Evolutionary conservation across 2,113 vertebrate genomes (phyloP), one percentile per base, ranked within the genome.

Genomic region (Tragelaphus strepsiceros): DNA sequence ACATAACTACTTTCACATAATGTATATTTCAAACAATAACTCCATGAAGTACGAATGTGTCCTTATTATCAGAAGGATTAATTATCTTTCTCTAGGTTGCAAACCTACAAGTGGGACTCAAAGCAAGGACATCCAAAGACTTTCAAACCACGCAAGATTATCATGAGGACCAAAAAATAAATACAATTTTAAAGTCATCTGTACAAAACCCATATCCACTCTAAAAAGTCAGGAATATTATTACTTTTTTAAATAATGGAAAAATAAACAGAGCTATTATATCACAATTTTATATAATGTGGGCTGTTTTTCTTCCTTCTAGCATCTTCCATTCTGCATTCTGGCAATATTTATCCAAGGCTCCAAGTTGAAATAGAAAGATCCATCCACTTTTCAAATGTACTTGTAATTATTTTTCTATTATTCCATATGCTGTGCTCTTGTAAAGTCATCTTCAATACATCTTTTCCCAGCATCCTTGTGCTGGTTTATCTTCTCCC

Each of bases 361-460:
- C 62, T 91, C 95, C 86, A 67, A 98, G 97, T 88, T 88, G 74
- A 96, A 93, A 74, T 58, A 94, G 86, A 77, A 82, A 89, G 93
- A 11, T 77, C 71, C 77, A 30, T 49, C 96, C 17, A n/a, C 26
- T 92, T 96, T 92, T 96, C 86, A 71, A 1, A 46, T 21, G 92
- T 43, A 91, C 82, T 78, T 43, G 10, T 81, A 84, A 96, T 91
- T 91, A 92, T 49, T 95, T 93, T 92, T 89, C 62, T 96, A 43
- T 90, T 93, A 74, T 87, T 95, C 95, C 51, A 14, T 19, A 78
- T 9, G 6, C 30, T 32, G 80, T 24, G 35, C 0, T 78, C 86
- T 46, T 15, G 12, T 49, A 93, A 90, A 89, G 77, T 21, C 90
- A 49, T 51, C 21, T 6, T 7, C 46, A 95, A 71, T 82, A n/a